Evolutionary conservation across 2,888 invertebrate genomes (phyloP).

Genomic region (Timema podura): DNA sequence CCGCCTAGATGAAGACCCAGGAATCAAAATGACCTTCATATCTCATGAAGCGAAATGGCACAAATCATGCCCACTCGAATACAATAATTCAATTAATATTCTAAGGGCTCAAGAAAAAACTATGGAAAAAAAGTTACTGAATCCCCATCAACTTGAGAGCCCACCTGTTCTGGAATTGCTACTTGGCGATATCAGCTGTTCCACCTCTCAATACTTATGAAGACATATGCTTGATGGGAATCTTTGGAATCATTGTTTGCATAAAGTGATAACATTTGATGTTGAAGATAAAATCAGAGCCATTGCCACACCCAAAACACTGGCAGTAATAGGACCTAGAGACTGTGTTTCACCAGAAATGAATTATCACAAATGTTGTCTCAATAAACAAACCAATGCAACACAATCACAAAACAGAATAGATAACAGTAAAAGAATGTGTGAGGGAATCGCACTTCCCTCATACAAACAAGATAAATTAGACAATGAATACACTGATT

Average conservation of each 20-base stretch:
- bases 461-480: neutral
- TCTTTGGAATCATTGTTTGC: neutral
- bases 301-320: constrained; percentile 4
- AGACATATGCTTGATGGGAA: neutral
- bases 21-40: neutral
- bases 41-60: neutral
- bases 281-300: constrained; percentile 4
- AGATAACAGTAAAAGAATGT: neutral
- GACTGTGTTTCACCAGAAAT: constrained; percentile 4
- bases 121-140: neutral
- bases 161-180: neutral
- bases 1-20: neutral
- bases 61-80: neutral
- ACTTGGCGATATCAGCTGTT: neutral
- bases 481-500: neutral
- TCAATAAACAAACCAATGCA: neutral
- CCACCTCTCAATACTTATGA: constrained; percentile 2
- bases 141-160: neutral
- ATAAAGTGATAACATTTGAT: constrained; percentile 2
- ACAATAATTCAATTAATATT: neutral
- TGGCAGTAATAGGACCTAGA: neutral
- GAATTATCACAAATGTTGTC: neutral
- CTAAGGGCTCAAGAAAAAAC: neutral
- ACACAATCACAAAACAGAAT: constrained; percentile 3
- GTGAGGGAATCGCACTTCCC: neutral